A percentile compares a stretch with the other conserved stretches of the same genome.
These are phyloP conservation scores for Brachionus koreanus DNA, from an alignment of 1,140 invertebrate genomes.

Conservation along the genomic window DNA sequence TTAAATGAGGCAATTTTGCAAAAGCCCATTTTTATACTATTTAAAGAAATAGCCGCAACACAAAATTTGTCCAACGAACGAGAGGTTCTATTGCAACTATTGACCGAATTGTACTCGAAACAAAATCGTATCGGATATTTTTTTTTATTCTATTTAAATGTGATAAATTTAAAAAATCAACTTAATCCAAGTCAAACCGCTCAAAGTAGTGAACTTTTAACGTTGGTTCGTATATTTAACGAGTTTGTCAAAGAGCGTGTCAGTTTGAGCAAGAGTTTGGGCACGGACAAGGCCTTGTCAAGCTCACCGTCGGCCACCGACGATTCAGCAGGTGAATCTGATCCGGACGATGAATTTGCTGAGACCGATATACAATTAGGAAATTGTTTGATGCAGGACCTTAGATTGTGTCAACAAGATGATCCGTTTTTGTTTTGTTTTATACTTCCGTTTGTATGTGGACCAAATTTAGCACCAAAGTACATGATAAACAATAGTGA, in stretches of 20 bases:
- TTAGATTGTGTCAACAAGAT: constrained; percentile 37
- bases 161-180: neutral
- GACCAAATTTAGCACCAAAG: neutral
- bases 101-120: constrained; percentile 22
- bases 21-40: constrained; percentile 16
- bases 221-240: neutral
- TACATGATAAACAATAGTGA: constrained; percentile 36
- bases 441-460: constrained; percentile 27
- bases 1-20: neutral
- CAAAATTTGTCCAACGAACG: constrained; percentile 18
- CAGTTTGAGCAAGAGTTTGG: neutral
- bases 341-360: neutral
- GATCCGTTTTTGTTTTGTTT: constrained; percentile 7
- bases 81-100: neutral
- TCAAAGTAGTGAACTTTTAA: neutral
- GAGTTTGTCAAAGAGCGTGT: constrained; percentile 8
- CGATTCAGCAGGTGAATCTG: neutral
- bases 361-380: constrained; percentile 11
- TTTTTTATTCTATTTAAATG: constrained; percentile 34
- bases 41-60: neutral
- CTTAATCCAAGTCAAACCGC: neutral
- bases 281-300: neutral
- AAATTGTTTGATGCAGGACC: constrained; percentile 32
- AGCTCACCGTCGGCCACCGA: neutral
- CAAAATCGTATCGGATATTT: constrained; percentile 24